Percentiles rank a stretch among this genome's conserved stretches.
These are phyloP conservation scores for Phalanger gymnotis DNA, from an alignment of 2,797 vertebrate genomes.

Conservation along the genomic window DNA sequence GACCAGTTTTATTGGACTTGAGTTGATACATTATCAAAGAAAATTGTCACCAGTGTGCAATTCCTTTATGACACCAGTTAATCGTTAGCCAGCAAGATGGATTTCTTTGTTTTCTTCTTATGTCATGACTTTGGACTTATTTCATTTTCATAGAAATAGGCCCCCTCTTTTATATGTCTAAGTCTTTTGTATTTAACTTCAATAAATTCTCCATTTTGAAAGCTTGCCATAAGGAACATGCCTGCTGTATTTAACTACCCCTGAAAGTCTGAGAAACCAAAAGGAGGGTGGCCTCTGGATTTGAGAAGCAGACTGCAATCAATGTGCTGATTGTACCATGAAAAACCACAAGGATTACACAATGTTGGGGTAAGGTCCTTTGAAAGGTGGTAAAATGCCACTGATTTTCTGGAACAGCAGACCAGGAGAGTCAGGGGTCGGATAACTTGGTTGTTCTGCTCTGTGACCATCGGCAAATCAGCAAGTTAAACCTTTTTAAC, in stretches of 20 bases:
- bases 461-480: conserved; percentile 41
- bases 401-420: background rate
- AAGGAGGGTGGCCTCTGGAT: conserved; percentile 16
- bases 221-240: background rate
- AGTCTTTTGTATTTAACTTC: conserved; percentile 16
- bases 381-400: background rate
- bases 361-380: background rate
- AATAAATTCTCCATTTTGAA: conserved; percentile 4
- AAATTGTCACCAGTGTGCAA: conserved; percentile 37
- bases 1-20: conserved; percentile 65
- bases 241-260: background rate
- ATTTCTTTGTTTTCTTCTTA: conserved; percentile 57
- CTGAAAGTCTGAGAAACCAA: background rate
- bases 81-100: conserved; percentile 73
- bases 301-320: conserved; percentile 21
- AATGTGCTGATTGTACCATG: background rate
- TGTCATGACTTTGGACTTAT: conserved; percentile 42
- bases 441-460: conserved; percentile 2
- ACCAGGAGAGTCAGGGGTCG: background rate
- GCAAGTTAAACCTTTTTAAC: conserved; percentile 22
- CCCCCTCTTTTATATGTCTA: background rate
- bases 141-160: background rate
- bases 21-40: conserved; percentile 64
- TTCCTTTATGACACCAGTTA: conserved; percentile 70
- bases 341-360: background rate